Base-by-base conservation (phyloP, 2,888 invertebrate species). In the Pterobdella sp. region DNA sequence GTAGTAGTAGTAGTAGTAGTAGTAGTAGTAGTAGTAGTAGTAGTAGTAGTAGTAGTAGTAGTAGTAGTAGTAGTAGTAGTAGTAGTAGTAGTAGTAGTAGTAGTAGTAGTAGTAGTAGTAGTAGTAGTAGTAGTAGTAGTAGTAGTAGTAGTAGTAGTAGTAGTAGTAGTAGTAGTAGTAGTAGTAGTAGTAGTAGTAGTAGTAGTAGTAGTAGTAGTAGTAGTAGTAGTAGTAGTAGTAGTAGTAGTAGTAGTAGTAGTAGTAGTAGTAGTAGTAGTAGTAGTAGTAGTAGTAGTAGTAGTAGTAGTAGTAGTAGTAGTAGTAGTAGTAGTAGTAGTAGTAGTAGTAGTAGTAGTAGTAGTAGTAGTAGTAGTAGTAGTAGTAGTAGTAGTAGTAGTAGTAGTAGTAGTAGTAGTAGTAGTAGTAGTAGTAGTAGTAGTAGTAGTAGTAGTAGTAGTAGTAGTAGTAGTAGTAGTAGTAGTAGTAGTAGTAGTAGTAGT, bases 391-490 rank as follows among this genome's bases (percentile, higher is more conserved):
- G 68, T 67, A 67, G 68, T 67, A 67, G 68, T 67, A 67, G 36
- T 67, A 67, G 36, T 67, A 67, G 36, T 67, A 67, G 36, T 67
- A 67, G 36, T 67, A 67, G 36, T 67, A 67, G 36, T 67, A 67
- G 36, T 67, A 67, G 36, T 67, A 67, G 36, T 67, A 67, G 36
- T 67, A 67, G 65, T 68, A 72, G 65, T 68, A 72, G 65, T 69
- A 72, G 65, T 69, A 72, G 65, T 72, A 72, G 72, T 72, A 72
- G 72, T 72, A 72, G 72, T 72, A 68, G 70, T 69, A 69, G 70
- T 69, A 69, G 70, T 69, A 69, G 70, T 69, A 69, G 70, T 69
- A 69, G 70, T 69, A 69, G 70, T 69, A 69, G 70, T 69, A 69
- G 70, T 69, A 69, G 70, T 69, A 69, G 70, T 64, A 64, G 64